Base-by-base conservation (phyloP, 2,797 vertebrate genomes). In the Fratercula arctica region DNA sequence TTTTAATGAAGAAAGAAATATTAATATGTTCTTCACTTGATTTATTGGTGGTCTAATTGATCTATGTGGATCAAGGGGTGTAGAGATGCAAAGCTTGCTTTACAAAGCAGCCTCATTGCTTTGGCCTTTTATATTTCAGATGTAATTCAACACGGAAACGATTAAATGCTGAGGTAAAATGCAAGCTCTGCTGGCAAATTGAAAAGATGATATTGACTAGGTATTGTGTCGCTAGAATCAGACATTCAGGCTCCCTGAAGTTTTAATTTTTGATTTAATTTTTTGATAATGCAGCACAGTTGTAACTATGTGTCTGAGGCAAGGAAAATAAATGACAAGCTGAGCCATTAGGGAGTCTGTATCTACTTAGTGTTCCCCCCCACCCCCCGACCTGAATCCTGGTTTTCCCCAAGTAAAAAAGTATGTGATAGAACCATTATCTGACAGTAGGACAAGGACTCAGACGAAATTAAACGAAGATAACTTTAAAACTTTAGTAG, bases 201-300 rank as follows among this genome's bases (percentile, higher is more conserved):
- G 74, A 54, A 95, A 89, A 46, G 68, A 94, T 53, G 86, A 24
- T 98, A 95, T 96, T 96, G 97, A 97, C 95, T 95, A 76, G 95
- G 87, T 95, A 92, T 95, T 97, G 88, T 97, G 90, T 98, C 94
- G 95, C 94, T 95, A 81, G 95, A 97, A 96, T 77, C 96, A 97
- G 98, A 98, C 97, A 96, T 96, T 91, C 87, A 95, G 97, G 87
- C 97, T 98, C 97, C 97, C 95, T 79, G 94, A 97, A 97, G 96
- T 97, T 98, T 98, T 97, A 97, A 98, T 97, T 98, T 98, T 97
- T 98, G 85, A 98, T 98, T 98, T 98, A 98, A 97, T 97, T 98
- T 98, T 97, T 98, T 97, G 97, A 97, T 98, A 98, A 97, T 93
- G 87, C 64, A 45, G 80, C 89, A 95, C 87, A 95, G 89, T 95